Percentiles rank a stretch among this genome's conserved stretches.
Evolutionary conservation across 2,113 vertebrate genomes (phyloP).

Genomic region (Caranx melampygus): DNA sequence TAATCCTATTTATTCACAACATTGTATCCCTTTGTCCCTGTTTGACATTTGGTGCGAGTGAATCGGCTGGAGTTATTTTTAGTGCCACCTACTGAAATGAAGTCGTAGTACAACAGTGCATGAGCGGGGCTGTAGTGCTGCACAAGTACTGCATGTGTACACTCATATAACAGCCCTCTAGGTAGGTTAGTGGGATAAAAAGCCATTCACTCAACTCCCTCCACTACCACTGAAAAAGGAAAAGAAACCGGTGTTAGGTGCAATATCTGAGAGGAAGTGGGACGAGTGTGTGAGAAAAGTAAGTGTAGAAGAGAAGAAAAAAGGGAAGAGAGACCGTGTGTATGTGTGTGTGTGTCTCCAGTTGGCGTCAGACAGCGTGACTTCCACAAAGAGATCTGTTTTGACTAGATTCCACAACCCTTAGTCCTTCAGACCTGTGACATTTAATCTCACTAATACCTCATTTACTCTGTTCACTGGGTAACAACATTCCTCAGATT

Average conservation of each 20-base stretch:
- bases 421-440: constrained; percentile 80
- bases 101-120: constrained; percentile 50
- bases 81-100: constrained; percentile 71
- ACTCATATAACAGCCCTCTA: constrained; percentile 49
- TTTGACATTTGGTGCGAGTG: constrained; percentile 59
- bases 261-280: constrained; percentile 39
- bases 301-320: constrained; percentile 33
- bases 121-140: constrained; percentile 35
- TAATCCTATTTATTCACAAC: constrained; percentile 56
- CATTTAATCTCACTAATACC: constrained; percentile 79
- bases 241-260: constrained; percentile 3
- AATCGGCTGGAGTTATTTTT: constrained; percentile 66
- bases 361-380: constrained; percentile 61
- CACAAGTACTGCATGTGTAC: constrained; percentile 52
- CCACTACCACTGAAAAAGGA: constrained; percentile 37
- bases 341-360: constrained; percentile 1
- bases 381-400: constrained; percentile 72
- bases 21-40: constrained; percentile 55
- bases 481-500: constrained; percentile 80
- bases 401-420: constrained; percentile 76
- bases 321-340: constrained; percentile 1
- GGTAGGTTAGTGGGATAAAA: constrained; percentile 63
- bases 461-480: constrained; percentile 77
- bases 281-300: constrained; percentile 24
- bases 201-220: constrained; percentile 50